Evolutionary conservation across 2,888 invertebrate species (phyloP), one percentile per base, ranked within the genome.

Genomic region (Troilus luridus): DNA sequence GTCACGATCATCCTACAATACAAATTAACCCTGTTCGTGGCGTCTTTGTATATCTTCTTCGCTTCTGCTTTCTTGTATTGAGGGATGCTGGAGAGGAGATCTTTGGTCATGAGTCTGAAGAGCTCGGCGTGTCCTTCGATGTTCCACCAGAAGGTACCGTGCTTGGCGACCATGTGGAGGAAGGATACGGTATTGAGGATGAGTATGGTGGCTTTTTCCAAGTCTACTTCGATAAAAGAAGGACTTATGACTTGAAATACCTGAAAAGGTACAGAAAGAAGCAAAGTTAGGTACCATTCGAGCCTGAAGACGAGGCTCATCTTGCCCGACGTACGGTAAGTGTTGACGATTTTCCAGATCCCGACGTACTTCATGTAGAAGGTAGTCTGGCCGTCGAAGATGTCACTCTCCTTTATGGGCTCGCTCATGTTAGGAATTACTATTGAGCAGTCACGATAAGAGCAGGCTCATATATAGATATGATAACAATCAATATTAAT

Each of bases 401-500:
- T 41, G 0, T 85, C 54, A 54, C 81, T 85, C 21, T 41, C 81
- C 56, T 11, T 56, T 54, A 85, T 85, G 1, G 81, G 11, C 54
- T 54, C 72, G 5, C 72, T 56, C 81, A 85, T 85, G 54, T 19
- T n/a, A 56, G 11, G 81, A 67, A 24, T 67, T 10, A 67, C 64
- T 67, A 67, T 9, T 67, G 64, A 2, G 9, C n/a, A 19, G n/a
- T 0, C 10, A 6, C 9, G 81, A 21, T 21, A 19, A 81, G 41
- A 54, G 10, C 81, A 41, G 41, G 8, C n/a, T 41, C 56, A 21
- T 85, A 85, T 72, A 72, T 72, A 72, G 72, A 72, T 72, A 17
- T 72, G 72, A 72, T 27, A 72, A 14, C 72, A 27, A 72, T 72
- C 27, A 72, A 72, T 72, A 72, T 27, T 72, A 72, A 72, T 27